A percentile compares a stretch with the other conserved stretches of the same genome.
Conservation (phyloP, 2,797 vertebrate genomes). For the Anguilla anguilla region DNA sequence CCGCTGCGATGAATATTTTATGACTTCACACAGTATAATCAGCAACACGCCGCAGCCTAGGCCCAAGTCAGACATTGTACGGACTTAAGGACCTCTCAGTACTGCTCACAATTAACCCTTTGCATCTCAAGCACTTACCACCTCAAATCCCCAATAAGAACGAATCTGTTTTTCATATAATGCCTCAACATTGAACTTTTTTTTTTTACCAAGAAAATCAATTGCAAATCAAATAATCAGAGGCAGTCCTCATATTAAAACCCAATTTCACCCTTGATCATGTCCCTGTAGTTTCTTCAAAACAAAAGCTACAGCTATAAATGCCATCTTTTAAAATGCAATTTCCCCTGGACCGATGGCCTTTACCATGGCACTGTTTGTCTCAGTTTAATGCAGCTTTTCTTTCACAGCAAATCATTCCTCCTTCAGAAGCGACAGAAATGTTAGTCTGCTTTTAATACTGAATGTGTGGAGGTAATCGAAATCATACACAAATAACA, state of each 20-base stretch:
- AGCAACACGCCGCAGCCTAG: neutral
- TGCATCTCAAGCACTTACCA: neutral
- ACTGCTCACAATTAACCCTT: neutral
- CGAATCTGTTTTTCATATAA: neutral
- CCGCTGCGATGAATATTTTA: constrained; percentile 12
- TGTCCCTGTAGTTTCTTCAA: neutral
- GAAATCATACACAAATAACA: neutral
- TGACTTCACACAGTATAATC: neutral
- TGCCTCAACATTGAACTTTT: neutral
- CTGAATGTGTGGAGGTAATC: neutral
- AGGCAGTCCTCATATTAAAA: neutral
- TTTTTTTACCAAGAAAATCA: neutral
- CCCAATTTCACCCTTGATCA: neutral
- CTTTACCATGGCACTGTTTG: neutral
- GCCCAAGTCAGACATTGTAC: neutral
- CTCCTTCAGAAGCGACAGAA: neutral
- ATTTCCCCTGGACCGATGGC: neutral
- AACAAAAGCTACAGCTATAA: neutral
- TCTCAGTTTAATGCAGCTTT: neutral
- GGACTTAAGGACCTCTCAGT: neutral
- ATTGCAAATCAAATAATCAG: neutral
- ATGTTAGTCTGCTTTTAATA: neutral
- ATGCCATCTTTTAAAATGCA: neutral
- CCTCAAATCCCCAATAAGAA: neutral
- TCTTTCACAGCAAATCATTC: neutral